Base-by-base conservation (phyloP, 2,888 invertebrate species). In the Sesia bembeciformis region DNA sequence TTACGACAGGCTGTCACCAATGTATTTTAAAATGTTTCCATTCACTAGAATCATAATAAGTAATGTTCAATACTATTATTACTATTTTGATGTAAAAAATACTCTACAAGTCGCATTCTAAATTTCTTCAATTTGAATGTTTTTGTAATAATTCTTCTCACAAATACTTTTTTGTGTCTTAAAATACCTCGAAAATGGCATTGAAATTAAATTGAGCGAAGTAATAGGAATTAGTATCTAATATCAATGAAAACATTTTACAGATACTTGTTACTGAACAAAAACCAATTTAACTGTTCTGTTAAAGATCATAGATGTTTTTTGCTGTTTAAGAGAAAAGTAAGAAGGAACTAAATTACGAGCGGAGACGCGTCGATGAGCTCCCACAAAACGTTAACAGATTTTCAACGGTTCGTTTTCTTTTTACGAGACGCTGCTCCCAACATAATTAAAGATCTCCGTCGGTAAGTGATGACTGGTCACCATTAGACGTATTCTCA, bases 321-420 rank as follows among this genome's bases (percentile, higher is more conserved):
- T 85, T 82, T 82, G 72, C 76, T 64, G 68, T 67, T 69, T 66
- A 68, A 73, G 66, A 76, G 65, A 76, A 77, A 70, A 71, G 71
- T 70, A 70, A 63, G 57, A 62, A 60, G 60, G 71, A 72, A 76
- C 65, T 73, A 74, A 71, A 80, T 76, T 74, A 80, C 70, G 64
- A 74, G 70, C 68, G 64, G 72, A 63, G 74, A 74, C 73, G 70
- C 72, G 72, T 77, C 76, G 66, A 66, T 72, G 74, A 74, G 75
- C 80, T 82, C 81, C 77, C 74, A 84, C 75, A 82, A 81, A 83
- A 82, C 75, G 72, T 76, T 81, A 83, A 78, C 70, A 81, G 79
- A 84, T 82, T 85, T 78, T 84, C 75, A 78, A 85, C 78, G 82
- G 77, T 78, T 78, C 79, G 74, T 80, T 83, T 82, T 81, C 74